Evolutionary conservation across 2,797 vertebrate species (phyloP).

Genomic region (Notamacropus eugenii): DNA sequence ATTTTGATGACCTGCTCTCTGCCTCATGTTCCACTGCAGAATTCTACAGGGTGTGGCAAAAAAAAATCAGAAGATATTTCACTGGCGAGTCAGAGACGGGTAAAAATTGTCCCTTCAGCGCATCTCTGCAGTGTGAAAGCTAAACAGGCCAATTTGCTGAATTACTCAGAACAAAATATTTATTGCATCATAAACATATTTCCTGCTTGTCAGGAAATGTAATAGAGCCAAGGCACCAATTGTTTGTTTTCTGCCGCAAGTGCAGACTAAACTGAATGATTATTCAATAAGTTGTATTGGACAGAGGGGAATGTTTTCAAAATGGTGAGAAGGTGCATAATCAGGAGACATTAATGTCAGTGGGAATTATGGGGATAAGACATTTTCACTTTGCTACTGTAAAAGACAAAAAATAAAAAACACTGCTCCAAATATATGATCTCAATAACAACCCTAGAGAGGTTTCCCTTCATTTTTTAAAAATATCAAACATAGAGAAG

Average conservation of each 20-base stretch:
- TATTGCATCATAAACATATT: slow-evolving; percentile 62
- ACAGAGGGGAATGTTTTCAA: slow-evolving; percentile 36
- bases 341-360: slow-evolving; percentile 41
- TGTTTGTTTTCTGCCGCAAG: slow-evolving; percentile 55
- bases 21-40: not conserved
- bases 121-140: slow-evolving; percentile 42
- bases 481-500: slow-evolving; percentile 46
- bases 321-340: slow-evolving; percentile 8
- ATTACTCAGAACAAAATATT: slow-evolving; percentile 56
- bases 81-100: slow-evolving; percentile 31
- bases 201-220: slow-evolving; percentile 61
- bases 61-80: slow-evolving; percentile 29
- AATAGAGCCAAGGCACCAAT: slow-evolving; percentile 43
- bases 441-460: slow-evolving; percentile 16
- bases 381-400: slow-evolving; percentile 15
- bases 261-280: slow-evolving; percentile 26
- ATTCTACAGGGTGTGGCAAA: slow-evolving; percentile 8
- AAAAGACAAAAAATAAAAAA: slow-evolving; percentile 8
- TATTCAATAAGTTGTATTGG: slow-evolving; percentile 50
- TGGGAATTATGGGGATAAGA: slow-evolving; percentile 36
- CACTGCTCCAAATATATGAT: not conserved
- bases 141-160: slow-evolving; percentile 62
- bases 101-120: slow-evolving; percentile 46
- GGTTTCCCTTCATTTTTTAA: slow-evolving; percentile 11
- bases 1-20: slow-evolving; percentile 2